These are phyloP conservation scores for Festucalex cinctus DNA, from an alignment of 2,113 vertebrate species.

Conservation along the genomic window DNA sequence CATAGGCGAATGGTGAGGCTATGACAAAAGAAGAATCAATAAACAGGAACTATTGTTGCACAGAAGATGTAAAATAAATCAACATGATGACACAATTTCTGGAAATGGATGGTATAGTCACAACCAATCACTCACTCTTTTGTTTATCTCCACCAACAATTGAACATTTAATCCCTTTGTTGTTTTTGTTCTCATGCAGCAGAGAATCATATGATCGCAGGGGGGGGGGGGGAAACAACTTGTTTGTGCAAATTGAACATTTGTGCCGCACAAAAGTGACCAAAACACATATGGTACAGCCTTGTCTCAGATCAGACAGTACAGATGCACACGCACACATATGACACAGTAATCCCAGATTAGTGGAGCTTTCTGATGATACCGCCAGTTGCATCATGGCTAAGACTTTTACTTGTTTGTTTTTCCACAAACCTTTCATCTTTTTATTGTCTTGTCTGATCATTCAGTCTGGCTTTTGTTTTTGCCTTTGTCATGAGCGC, in stretches of 20 bases:
- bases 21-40: neutral
- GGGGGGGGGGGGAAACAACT: conserved; percentile 41
- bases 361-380: conserved; percentile 62
- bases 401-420: conserved; percentile 63
- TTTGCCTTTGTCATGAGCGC: conserved; percentile 28
- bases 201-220: conserved; percentile 27
- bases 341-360: conserved; percentile 67
- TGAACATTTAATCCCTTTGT: conserved; percentile 48
- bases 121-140: conserved; percentile 3
- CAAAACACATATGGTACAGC: conserved; percentile 50
- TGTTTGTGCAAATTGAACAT: conserved; percentile 48
- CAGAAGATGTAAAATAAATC: neutral
- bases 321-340: conserved; percentile 9
- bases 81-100: conserved; percentile 4
- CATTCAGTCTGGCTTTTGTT: conserved; percentile 39
- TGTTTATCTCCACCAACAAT: conserved; percentile 25
- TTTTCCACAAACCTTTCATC: conserved; percentile 53
- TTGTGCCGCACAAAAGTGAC: conserved; percentile 19
- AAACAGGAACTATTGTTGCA: neutral
- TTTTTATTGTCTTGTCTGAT: conserved; percentile 46
- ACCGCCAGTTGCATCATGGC: conserved; percentile 53
- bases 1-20: neutral
- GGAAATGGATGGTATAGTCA: conserved; percentile 10
- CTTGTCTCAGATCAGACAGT: conserved; percentile 38
- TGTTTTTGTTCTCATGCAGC: conserved; percentile 33